Evolutionary conservation across 2,797 vertebrate species (phyloP), one percentile per base, ranked within the genome.

Genomic region (Betta splendens): DNA sequence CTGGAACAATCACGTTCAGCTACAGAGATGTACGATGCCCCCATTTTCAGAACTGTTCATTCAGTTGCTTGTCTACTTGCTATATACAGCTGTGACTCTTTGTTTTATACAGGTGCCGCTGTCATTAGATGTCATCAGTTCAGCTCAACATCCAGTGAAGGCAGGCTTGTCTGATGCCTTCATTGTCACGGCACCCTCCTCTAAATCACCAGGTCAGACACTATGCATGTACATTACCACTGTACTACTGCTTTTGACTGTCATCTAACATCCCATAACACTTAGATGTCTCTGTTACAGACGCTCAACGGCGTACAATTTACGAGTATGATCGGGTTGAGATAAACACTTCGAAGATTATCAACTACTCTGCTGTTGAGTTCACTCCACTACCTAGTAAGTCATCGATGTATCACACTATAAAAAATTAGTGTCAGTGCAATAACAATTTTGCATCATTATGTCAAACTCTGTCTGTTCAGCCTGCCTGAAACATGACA

Each of bases 321-420:
- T 96, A 95, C 0, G 97, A 99, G 57, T 98, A 99, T 46, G 96
- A 99, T 45, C 91, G 97, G 0, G 94, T 95, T 67, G 93, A 96
- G 73, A 76, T 97, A 36, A 92, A 98, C 69, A 87, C 90, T 12
- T 74, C 89, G 65, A 94, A 89, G 80, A 94, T 98, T 64, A 84
- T 69, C 78, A 96, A 64, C 77, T 71, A 36, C 21, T 92, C 95
- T 0, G 94, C 94, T 0, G 92, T 99, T 70, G 93, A 96, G 84
- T 98, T 99, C 80, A 93, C 87, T 9, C 92, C 95, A 0, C 85
- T 98, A 74, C 94, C 97, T 12, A 96, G 96, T 98, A 79, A 95
- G 94, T 85, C 2, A 50, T 28, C 45, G n/a, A 3, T 16, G 9
- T n/a, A 10, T 1, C 1, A 42, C 29, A 1, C 26, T 3, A 18